A percentile compares a stretch with the other conserved stretches of the same genome.
Evolutionary conservation across 2,797 vertebrate genomes (phyloP).

Genomic region (Diplodus sargus): DNA sequence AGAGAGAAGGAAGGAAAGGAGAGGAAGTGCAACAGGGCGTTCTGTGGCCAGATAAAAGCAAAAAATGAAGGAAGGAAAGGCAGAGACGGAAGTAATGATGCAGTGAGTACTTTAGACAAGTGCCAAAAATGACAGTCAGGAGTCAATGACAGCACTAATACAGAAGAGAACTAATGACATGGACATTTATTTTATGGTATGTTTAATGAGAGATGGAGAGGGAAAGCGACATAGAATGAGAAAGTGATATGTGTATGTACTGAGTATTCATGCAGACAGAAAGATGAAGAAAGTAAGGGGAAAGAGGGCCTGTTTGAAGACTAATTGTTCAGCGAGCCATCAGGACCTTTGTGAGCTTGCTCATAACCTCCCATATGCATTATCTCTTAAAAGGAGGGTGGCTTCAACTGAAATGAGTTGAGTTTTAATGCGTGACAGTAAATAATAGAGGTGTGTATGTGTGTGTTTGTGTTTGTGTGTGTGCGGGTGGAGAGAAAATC

Average conservation of each 20-base stretch:
- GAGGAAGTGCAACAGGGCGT: constrained; percentile 31
- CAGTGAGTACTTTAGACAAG: constrained; percentile 47
- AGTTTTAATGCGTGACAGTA: constrained; percentile 73
- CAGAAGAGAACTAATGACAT: constrained; percentile 64
- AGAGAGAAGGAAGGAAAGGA: constrained; percentile 5
- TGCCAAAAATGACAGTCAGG: constrained; percentile 65
- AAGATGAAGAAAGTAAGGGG: constrained; percentile 39
- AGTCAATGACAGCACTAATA: constrained; percentile 60
- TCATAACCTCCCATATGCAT: constrained; percentile 56
- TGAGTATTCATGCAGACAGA: constrained; percentile 41
- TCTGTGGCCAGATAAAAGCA: constrained; percentile 39
- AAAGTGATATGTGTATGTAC: constrained; percentile 59
- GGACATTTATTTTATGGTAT: constrained; percentile 72
- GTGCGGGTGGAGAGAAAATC: constrained; percentile 59
- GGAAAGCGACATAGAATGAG: constrained; percentile 47
- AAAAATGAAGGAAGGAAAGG: constrained; percentile 45
- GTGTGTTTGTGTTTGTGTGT: constrained; percentile 44
- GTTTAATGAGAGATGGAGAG: constrained; percentile 69
- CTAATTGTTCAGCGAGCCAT: constrained; percentile 63
- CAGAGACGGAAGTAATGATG: constrained; percentile 69
- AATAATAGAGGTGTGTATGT: constrained; percentile 70
- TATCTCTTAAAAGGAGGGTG: constrained; percentile 60
- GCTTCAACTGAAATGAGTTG: constrained; percentile 64
- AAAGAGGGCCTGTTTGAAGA: constrained; percentile 51
- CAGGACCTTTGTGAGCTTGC: constrained; percentile 59